Conservation (phyloP, 2,888 invertebrate species). For the Drosophila siamana region DNA sequence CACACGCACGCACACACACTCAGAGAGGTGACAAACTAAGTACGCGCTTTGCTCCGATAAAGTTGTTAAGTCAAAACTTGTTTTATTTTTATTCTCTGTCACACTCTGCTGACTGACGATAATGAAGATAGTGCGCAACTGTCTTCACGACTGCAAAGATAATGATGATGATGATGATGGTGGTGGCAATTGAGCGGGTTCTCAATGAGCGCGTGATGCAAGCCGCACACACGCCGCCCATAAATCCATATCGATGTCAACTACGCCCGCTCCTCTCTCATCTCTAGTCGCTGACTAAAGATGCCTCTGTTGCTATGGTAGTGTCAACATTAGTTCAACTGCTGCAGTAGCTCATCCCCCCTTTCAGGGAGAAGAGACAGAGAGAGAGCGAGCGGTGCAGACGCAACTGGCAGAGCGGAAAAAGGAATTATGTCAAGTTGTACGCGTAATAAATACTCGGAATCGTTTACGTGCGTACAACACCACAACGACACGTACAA, state of each 20-base stretch:
- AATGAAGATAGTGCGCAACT: constrained; percentile 26
- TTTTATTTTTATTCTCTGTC: constrained; percentile 37
- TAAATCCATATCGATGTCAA: constrained; percentile 75
- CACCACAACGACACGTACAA: constrained; percentile 69
- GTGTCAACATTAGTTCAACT: constrained; percentile 55
- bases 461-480: constrained; percentile 79
- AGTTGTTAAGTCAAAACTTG: constrained; percentile 79
- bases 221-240: constrained; percentile 50
- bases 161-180: constrained; percentile 38
- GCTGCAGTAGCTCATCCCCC: constrained; percentile 58
- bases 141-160: constrained; percentile 27
- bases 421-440: constrained; percentile 82
- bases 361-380: neutral
- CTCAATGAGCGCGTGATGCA: constrained; percentile 36
- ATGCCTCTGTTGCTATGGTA: constrained; percentile 14
- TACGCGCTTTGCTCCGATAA: constrained; percentile 63
- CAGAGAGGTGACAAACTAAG: constrained; percentile 44
- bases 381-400: neutral
- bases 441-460: constrained; percentile 81
- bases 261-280: neutral
- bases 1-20: constrained; percentile 17
- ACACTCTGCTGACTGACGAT: constrained; percentile 13
- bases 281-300: constrained; percentile 29
- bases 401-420: constrained; percentile 66
- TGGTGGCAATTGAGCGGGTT: constrained; percentile 62